A percentile compares a stretch with the other conserved stretches of the same genome.
phyloP scores from a whole-genome alignment of 2,113 vertebrate species.

The Oncorhynchus mykiss region DNA sequence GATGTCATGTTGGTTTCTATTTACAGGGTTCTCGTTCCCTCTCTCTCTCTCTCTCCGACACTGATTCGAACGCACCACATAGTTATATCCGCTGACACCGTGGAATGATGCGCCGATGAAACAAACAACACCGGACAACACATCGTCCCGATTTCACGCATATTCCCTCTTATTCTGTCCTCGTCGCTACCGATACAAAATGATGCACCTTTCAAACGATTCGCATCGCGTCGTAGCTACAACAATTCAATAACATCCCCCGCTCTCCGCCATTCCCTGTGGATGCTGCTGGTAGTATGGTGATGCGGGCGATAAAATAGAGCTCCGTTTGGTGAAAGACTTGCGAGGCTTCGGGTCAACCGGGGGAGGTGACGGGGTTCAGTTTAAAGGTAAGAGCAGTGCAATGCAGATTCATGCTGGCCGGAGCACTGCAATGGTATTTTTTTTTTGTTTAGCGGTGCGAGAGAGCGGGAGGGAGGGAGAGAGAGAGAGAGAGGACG shows the following conservation, averaged over 20 bases:
- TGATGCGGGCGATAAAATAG: neutral
- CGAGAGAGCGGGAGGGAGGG: neutral
- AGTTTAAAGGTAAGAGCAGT: conserved; percentile 6
- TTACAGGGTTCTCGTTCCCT: neutral
- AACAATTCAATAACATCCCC: neutral
- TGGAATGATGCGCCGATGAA: neutral
- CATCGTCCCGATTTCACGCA: neutral
- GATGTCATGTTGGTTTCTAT: conserved; percentile 1
- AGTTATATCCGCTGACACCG: conserved; percentile 4
- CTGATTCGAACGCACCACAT: neutral
- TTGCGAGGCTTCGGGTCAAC: neutral
- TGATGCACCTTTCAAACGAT: neutral
- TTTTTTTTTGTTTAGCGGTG: neutral
- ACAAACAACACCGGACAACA: neutral
- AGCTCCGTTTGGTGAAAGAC: neutral
- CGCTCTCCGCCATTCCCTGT: conserved; percentile 4
- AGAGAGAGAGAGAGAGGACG: neutral
- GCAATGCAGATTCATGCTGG: neutral
- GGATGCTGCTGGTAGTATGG: conserved; percentile 10
- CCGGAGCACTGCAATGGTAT: neutral
- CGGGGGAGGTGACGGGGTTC: neutral
- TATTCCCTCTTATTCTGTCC: neutral
- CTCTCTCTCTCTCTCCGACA: neutral
- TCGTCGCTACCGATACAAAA: neutral
- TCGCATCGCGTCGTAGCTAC: neutral